Evolutionary conservation across 2,113 vertebrate species (phyloP), one percentile per base, ranked within the genome.

Genomic region (Dissostichus mawsoni): DNA sequence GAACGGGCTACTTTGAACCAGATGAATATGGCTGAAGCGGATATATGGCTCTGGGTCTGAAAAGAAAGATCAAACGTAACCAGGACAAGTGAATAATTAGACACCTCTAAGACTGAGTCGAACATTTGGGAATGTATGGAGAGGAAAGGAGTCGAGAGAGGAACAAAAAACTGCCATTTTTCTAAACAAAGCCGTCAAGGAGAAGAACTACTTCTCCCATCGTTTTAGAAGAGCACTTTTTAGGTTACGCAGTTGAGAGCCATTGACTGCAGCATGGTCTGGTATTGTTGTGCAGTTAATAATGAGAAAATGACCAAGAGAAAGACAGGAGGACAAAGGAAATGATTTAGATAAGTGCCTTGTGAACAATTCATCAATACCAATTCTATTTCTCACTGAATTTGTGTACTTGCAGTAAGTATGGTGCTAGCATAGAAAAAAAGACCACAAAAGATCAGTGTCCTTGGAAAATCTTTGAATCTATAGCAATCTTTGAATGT

Each of bases 281-380:
- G 87, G 84, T 77, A 36, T 81, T 83, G 76, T 81, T 83, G 80
- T 74, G 67, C 90, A 86, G 89, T 55, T 62, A 69, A 82, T 85
- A 88, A 94, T 29, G 74, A 84, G 78, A 81, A 57, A 86, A 89
- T 74, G 64, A 74, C 74, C 25, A 70, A 80, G 78, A 67, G 87
- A 94, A 87, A 72, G 82, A 93, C 82, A 80, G 55, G 16, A 53
- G 63, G 82, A 84, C 57, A 74, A 85, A 56, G 36, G 69, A 81
- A 51, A 76, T 83, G 76, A 84, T 79, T 76, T 92, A 92, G 94
- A 96, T 90, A 98, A 99, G 98, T 99, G 98, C 98, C 98, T 99
- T 96, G 97, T 95, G 95, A 98, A 97, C 96, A 94, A 95, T 96
- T 96, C 94, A 94, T 95, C 95, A 94, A 94, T 95, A 96, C 93